Base-by-base conservation (phyloP, 2,888 invertebrate species). In the Trilocha varians region DNA sequence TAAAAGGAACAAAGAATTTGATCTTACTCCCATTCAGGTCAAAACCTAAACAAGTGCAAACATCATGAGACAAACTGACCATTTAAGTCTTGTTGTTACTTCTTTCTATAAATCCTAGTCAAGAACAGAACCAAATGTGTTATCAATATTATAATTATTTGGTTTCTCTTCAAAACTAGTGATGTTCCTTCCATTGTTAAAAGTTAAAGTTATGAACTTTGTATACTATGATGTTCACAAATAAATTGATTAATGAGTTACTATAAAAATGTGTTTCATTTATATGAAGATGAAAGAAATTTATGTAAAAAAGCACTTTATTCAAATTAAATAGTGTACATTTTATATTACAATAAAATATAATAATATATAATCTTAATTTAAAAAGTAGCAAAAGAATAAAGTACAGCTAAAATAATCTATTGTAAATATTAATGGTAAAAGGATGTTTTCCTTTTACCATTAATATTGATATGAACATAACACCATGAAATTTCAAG, bases 281-380 rank as follows among this genome's bases (percentile, higher is more conserved):
- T 36, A 45, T 37, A 40, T 44, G 39, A 44, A 44, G 53, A 59
- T 51, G 40, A 52, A 54, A 55, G 48, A 49, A 45, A 43, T 45
- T 50, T 59, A 42, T 69, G 59, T 74, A 80, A 74, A 85, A 85
- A 85, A 85, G 84, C 85, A 78, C 71, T 84, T 85, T 84, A 85
- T 82, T 85, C 78, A 83, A 85, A 84, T 84, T 83, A 85, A 82
- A 84, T 83, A 75, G 66, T 70, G 75, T 76, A 78, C 78, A 78
- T 25, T 25, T 25, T 84, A 84, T 83, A 82, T 84, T 84, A 85
- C 84, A 84, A 76, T 84, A 82, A 82, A 80, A 83, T 79, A 83
- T 78, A 70, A 75, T 25, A 25, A 25, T 25, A 25, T 25, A 25
- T 25, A 25, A 25, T 76, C 80, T 83, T 79, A 84, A 80, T 80